Percentiles rank a stretch among this genome's conserved stretches.
phyloP scores from a whole-genome alignment of 2,888 invertebrate genomes.

The Mylabris sibirica region DNA sequence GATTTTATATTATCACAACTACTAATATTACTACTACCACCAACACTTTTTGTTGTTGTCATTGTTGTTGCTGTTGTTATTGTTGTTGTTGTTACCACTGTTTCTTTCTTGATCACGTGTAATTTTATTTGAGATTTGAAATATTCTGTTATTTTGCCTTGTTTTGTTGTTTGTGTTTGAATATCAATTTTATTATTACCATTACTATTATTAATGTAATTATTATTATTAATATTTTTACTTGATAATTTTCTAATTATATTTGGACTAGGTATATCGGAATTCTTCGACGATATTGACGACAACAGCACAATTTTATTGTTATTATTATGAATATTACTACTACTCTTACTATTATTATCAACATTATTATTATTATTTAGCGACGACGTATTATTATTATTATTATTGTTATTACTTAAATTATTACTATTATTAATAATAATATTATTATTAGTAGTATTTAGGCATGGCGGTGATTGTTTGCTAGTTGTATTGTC shows the following conservation, averaged over 20 bases:
- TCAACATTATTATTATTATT: conserved; percentile 25
- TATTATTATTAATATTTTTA: conserved; percentile 23
- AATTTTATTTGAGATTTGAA: conserved; percentile 86
- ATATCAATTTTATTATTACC: conserved; percentile 22
- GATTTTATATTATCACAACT: conserved; percentile 9
- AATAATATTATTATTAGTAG: conserved; percentile 32
- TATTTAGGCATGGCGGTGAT: conserved; percentile 54
- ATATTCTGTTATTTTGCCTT: conserved; percentile 85
- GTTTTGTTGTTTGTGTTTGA: conserved; percentile 50
- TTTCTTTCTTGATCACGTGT: conserved; percentile 53
- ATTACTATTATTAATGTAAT: conserved; percentile 22
- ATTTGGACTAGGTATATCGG: conserved; percentile 31
- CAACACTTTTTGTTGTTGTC: conserved; percentile 21
- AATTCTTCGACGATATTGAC: conserved; percentile 10
- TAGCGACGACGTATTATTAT: conserved; percentile 37
- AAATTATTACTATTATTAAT: conserved; percentile 30
- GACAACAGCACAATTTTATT: conserved; percentile 17
- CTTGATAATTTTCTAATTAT: conserved; percentile 28
- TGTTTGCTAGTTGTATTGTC: conserved; percentile 43
- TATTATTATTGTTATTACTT: conserved; percentile 27
- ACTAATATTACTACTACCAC: conserved; percentile 18
- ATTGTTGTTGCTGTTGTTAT: background rate
- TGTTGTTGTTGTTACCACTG: conserved; percentile 42
- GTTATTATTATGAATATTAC: conserved; percentile 28
- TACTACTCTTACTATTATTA: conserved; percentile 29